Conservation (phyloP, 2,797 vertebrate species). For the Chelmon rostratus region DNA sequence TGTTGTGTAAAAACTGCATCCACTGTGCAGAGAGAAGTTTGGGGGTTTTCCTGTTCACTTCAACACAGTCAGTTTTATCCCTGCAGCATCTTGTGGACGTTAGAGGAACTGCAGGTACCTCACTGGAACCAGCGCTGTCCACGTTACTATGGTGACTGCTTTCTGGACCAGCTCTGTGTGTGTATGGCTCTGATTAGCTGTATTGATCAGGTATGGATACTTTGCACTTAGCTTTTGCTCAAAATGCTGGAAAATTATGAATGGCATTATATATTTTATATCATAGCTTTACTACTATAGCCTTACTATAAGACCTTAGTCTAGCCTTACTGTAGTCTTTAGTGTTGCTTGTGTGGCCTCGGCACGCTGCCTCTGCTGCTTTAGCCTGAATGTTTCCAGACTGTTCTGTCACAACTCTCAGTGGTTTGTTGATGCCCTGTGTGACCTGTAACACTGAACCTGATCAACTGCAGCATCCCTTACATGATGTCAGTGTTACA, state of each 20-base stretch:
- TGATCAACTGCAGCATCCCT: not conserved
- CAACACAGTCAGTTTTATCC: not conserved
- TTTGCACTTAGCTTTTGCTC: slow-evolving; percentile 64
- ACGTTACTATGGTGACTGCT: slow-evolving; percentile 7
- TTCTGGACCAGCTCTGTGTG: not conserved
- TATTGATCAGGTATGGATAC: slow-evolving; percentile 47
- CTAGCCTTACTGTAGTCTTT: slow-evolving; percentile 38
- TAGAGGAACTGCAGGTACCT: not conserved
- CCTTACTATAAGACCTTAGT: slow-evolving; percentile 41
- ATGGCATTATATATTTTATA: slow-evolving; percentile 7
- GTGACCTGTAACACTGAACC: not conserved
- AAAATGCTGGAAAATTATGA: slow-evolving; percentile 52
- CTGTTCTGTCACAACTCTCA: not conserved
- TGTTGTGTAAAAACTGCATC: not conserved
- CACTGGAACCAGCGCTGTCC: not conserved
- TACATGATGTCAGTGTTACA: no score
- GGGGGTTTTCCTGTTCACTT: not conserved
- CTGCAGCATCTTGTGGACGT: slow-evolving; percentile 26
- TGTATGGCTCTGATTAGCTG: slow-evolving; percentile 41
- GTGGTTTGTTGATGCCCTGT: slow-evolving; percentile 9
- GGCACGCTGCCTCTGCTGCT: slow-evolving; percentile 9
- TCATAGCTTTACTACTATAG: slow-evolving; percentile 25
- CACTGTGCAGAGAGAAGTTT: not conserved
- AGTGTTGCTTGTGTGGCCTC: not conserved
- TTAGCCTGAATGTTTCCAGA: slow-evolving; percentile 14